A percentile compares a stretch with the other conserved stretches of the same genome.
Conservation (phyloP, 2,797 vertebrate species). For the Discoglossus pictus region DNA sequence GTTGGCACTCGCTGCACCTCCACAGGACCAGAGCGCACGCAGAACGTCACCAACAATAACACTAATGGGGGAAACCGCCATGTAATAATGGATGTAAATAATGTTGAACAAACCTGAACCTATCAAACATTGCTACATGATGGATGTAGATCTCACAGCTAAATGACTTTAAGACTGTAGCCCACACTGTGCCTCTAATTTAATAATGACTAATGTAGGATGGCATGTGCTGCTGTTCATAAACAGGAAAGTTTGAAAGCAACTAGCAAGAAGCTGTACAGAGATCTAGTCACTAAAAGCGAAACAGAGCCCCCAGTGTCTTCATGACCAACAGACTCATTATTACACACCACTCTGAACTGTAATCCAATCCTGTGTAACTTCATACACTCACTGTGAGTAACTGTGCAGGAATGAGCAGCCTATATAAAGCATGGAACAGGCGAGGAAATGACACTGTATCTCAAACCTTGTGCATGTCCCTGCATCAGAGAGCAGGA, state of each 20-base stretch:
- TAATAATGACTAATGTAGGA: no score
- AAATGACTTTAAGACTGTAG: no score
- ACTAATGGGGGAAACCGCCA: no score
- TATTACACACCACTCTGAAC: slow-evolving; percentile 28
- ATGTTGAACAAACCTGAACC: no score
- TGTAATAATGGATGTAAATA: no score
- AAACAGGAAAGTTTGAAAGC: slow-evolving; percentile 8
- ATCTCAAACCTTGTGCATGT: background rate
- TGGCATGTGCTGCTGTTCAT: slow-evolving; percentile 2
- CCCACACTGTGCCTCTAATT: no score
- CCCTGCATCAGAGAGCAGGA: background rate
- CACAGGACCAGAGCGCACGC: slow-evolving; percentile 9
- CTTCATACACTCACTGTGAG: slow-evolving; percentile 47
- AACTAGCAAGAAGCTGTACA: slow-evolving; percentile 27
- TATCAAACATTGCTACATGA: no score
- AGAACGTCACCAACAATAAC: no score
- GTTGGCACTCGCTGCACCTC: slow-evolving; percentile 43
- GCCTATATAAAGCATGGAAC: slow-evolving; percentile 14
- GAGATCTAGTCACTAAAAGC: slow-evolving; percentile 3
- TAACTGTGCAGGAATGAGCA: slow-evolving; percentile 45
- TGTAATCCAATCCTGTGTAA: slow-evolving; percentile 48
- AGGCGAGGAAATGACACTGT: background rate
- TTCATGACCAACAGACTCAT: slow-evolving; percentile 34
- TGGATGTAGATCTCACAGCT: no score
- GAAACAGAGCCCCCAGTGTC: slow-evolving; percentile 48